A percentile compares a stretch with the other conserved stretches of the same genome.
Evolutionary conservation across 1,140 invertebrate species (phyloP).

Genomic region (Neuroterus valhalla): DNA sequence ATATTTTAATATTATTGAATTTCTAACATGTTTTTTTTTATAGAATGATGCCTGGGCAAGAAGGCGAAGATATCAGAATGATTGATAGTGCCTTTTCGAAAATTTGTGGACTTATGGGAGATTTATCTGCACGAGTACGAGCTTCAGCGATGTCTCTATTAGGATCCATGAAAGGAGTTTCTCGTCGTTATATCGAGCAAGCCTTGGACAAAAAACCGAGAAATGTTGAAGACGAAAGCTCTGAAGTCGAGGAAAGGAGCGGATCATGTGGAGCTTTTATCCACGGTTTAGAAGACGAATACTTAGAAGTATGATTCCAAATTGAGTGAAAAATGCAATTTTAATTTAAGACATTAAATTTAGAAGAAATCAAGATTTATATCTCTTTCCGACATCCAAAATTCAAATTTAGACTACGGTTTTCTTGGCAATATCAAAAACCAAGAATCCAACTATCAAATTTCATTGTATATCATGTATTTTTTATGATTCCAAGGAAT

Average conservation of each 20-base stretch:
- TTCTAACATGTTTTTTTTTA: slow-evolving; percentile 30
- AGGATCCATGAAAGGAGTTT: slow-evolving; percentile 91
- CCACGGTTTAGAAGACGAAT: slow-evolving; percentile 99
- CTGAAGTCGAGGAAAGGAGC: slow-evolving; percentile 79
- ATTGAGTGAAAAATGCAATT: not conserved
- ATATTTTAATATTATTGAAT: slow-evolving; percentile 19
- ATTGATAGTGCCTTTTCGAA: slow-evolving; percentile 98
- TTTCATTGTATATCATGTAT: too few species aligned
- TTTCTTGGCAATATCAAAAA: too few species aligned
- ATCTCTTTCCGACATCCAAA: too few species aligned
- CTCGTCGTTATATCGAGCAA: slow-evolving; percentile 92
- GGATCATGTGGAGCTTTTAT: slow-evolving; percentile 99
- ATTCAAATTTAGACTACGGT: too few species aligned
- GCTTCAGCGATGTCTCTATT: slow-evolving; percentile 87
- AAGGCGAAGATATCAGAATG: slow-evolving; percentile 86
- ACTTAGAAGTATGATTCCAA: slow-evolving; percentile 80
- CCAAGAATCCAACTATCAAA: too few species aligned
- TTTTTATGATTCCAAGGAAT: too few species aligned
- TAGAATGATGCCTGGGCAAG: slow-evolving; percentile 79
- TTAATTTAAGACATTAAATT: too few species aligned
- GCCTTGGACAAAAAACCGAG: slow-evolving; percentile 99
- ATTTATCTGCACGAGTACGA: slow-evolving; percentile 91
- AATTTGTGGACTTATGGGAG: slow-evolving; percentile 94
- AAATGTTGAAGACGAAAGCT: slow-evolving; percentile 89
- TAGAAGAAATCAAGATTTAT: too few species aligned